Evolutionary conservation across 2,113 vertebrate species (phyloP), one percentile per base, ranked within the genome.

Genomic region (Chloropsis hardwickii): DNA sequence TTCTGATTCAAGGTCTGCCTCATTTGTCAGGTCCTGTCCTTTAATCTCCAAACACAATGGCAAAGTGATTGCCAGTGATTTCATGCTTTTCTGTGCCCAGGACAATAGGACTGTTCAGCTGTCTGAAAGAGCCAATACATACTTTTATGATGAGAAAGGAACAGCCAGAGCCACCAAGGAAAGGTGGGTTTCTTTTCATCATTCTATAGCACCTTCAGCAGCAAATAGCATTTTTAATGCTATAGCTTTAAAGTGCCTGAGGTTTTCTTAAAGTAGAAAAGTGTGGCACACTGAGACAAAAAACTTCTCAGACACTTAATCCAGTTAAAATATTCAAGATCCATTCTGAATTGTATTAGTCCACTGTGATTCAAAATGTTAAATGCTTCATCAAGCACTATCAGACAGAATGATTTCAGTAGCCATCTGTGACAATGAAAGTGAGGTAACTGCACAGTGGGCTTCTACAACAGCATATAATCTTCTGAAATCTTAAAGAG

Each of bases 371-470:
- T 89, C 53, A 80, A 90, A 88, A 79, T 19, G 44, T 66, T 92
- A 95, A 91, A 81, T 70, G 64, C 81, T 95, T 86, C 81, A 91
- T 89, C 83, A 91, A 94, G 74, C 50, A 78, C 54, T 81, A 81
- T 61, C 51, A 82, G 67, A 71, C 54, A 77, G 67, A 82, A 92
- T 40, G 27, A 88, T 91, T 95, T 81, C 79, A 35, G 66, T 31
- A 71, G 47, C 83, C 66, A 84, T 78, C 50, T 60, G 79, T 64
- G 61, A 65, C 45, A 37, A 40, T 81, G 58, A 39, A 84, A 85
- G 67, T 62, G 35, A 85, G 86, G 57, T 69, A 92, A 90, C 77
- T 87, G 80, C 72, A 92, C 64, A 81, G 56, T 89, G 74, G 54
- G 48, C 35, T 86, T 81, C 83, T 58, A 58, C 6, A 80, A 44